These are phyloP conservation scores for Syngnathus acus DNA, from an alignment of 2,797 vertebrate genomes.

Conservation along the genomic window DNA sequence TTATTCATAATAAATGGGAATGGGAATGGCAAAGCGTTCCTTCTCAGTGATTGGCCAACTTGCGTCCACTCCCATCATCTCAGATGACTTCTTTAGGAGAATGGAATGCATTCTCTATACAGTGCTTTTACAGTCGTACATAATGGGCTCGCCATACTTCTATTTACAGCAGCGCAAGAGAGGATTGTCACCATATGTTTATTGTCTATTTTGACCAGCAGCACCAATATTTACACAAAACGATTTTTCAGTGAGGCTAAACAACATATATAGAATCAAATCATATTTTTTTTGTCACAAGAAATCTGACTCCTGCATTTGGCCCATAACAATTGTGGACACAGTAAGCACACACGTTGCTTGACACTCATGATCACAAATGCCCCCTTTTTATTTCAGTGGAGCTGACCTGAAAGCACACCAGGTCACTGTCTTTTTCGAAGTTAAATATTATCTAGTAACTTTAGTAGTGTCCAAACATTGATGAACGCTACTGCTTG, in stretches of 20 bases:
- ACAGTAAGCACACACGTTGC: too few relatives aligned
- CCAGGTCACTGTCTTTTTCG: not conserved
- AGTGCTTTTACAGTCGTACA: not conserved
- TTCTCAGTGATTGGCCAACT: constrained; percentile 40
- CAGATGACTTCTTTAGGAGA: not conserved
- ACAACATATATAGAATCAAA: not conserved
- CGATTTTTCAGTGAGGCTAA: not conserved
- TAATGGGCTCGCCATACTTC: too few relatives aligned
- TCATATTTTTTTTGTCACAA: too few relatives aligned
- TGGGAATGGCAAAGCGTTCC: not conserved
- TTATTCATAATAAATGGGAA: not conserved
- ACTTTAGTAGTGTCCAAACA: constrained; percentile 24
- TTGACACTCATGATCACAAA: too few relatives aligned
- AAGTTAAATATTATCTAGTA: constrained; percentile 40
- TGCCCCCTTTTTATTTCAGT: not conserved
- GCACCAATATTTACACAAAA: not conserved
- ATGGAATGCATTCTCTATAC: not conserved
- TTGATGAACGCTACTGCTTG: constrained; percentile 23
- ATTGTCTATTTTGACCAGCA: not conserved
- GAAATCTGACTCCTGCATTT: too few relatives aligned
- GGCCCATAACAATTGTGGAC: too few relatives aligned
- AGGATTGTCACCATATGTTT: not conserved
- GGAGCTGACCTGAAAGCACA: not conserved
- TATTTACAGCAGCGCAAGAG: too few relatives aligned
- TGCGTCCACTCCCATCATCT: constrained; percentile 28